A percentile compares a stretch with the other conserved stretches of the same genome.
Conservation (phyloP, 2,797 vertebrate genomes). For the Labroides dimidiatus region DNA sequence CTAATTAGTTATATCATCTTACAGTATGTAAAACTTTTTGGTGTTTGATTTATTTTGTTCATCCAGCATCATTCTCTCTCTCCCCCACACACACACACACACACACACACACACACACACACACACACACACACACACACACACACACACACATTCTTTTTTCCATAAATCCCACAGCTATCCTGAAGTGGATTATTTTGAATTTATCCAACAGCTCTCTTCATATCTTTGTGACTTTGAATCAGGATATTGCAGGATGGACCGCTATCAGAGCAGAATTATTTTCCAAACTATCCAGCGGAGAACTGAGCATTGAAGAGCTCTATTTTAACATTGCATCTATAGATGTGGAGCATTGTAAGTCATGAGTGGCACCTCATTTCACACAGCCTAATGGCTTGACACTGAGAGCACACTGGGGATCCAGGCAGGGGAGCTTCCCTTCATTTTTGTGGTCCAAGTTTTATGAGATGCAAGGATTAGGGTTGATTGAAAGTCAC, state of each 20-base stretch:
- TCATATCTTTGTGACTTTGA: constrained; percentile 75
- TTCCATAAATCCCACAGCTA: constrained; percentile 76
- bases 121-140: neutral
- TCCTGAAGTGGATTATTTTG: constrained; percentile 82
- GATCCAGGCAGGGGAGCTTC: constrained; percentile 79
- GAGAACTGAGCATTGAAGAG: constrained; percentile 69
- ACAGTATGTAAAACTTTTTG: constrained; percentile 44
- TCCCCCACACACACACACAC: too few relatives aligned
- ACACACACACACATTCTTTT: neutral
- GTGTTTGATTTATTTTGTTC: constrained; percentile 61
- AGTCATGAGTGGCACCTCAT: constrained; percentile 90
- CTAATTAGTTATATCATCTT: constrained; percentile 52
- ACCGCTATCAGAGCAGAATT: constrained; percentile 74
- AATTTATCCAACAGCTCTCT: constrained; percentile 72
- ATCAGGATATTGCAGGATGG: constrained; percentile 75
- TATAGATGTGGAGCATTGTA: constrained; percentile 83
- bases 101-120: neutral
- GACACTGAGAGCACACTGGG: constrained; percentile 85
- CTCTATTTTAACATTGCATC: constrained; percentile 79
- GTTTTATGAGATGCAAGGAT: constrained; percentile 78
- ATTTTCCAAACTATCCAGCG: constrained; percentile 71
- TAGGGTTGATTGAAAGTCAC: constrained; percentile 78
- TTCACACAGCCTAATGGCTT: constrained; percentile 90
- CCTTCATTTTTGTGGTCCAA: constrained; percentile 67
- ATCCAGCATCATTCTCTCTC: constrained; percentile 26